These are phyloP conservation scores for Hycleus cichorii DNA, from an alignment of 1,140 invertebrate genomes.

Conservation along the genomic window DNA sequence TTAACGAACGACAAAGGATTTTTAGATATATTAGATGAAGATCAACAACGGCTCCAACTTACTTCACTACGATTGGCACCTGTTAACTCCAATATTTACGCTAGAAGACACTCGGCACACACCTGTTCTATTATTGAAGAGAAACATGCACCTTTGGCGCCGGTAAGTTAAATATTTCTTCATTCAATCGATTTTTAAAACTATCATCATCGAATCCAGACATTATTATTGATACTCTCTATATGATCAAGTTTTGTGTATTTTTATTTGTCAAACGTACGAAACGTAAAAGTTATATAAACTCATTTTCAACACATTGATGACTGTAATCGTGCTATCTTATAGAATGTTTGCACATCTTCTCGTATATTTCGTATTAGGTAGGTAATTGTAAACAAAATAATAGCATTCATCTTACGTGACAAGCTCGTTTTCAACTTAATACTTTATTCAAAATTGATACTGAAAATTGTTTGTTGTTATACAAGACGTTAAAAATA, in stretches of 20 bases:
- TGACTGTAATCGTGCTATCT: not conserved
- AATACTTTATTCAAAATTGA: too few relatives aligned
- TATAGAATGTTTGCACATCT: too few relatives aligned
- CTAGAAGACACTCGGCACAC: conserved; percentile 36
- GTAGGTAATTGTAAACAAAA: too few relatives aligned
- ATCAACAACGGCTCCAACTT: conserved; percentile 20
- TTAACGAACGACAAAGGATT: conserved; percentile 24
- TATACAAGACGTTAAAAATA: too few relatives aligned
- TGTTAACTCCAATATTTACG: conserved; percentile 35
- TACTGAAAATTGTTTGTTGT: too few relatives aligned
- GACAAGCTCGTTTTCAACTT: too few relatives aligned
- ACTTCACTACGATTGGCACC: conserved; percentile 30
- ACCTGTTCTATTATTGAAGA: conserved; percentile 28
- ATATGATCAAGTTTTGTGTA: not conserved
- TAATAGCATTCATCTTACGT: too few relatives aligned
- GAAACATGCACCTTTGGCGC: conserved; percentile 9
- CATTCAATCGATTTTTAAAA: not conserved
- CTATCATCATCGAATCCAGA: not conserved
- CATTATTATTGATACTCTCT: not conserved
- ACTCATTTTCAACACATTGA: not conserved
- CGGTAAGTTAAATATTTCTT: conserved; percentile 20
- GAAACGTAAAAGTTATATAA: not conserved
- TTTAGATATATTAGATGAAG: conserved; percentile 23
- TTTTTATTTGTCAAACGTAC: not conserved
- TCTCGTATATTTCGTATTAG: too few relatives aligned